Percentiles rank a stretch among this genome's conserved stretches.
Evolutionary conservation across 2,888 invertebrate species (phyloP).

Genomic region (Eristalis pertinax): DNA sequence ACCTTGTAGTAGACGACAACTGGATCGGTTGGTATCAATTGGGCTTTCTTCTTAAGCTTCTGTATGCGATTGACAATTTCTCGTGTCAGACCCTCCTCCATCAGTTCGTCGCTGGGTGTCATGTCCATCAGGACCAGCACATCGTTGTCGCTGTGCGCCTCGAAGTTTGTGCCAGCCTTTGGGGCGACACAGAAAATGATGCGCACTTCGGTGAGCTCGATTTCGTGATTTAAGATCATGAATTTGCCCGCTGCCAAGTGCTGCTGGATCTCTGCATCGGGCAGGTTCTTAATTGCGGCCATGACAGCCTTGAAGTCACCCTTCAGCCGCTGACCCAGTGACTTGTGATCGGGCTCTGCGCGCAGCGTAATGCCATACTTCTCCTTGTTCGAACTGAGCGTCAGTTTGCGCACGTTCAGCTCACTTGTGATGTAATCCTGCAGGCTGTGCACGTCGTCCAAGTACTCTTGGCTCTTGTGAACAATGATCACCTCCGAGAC

Average conservation of each 20-base stretch:
- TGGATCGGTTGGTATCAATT: conserved; percentile 94
- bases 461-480: conserved; percentile 89
- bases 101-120: conserved; percentile 93
- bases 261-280: conserved; percentile 89
- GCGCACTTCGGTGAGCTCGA: conserved; percentile 90
- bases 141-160: conserved; percentile 94
- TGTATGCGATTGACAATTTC: conserved; percentile 98
- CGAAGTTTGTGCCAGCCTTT: conserved; percentile 86
- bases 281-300: conserved; percentile 89
- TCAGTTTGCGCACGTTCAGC: conserved; percentile 93
- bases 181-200: conserved; percentile 84
- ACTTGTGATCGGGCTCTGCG: conserved; percentile 97
- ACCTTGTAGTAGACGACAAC: conserved; percentile 89
- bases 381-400: conserved; percentile 93
- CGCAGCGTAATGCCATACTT: conserved; percentile 94
- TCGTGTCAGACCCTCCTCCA: conserved; percentile 96
- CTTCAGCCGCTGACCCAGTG: conserved; percentile 91
- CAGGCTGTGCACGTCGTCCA: conserved; percentile 90
- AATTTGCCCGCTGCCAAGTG: conserved; percentile 88
- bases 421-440: conserved; percentile 95
- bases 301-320: conserved; percentile 94
- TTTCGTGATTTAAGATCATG: conserved; percentile 87
- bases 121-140: conserved; percentile 94
- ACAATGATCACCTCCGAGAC: conserved; percentile 97
- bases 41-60: conserved; percentile 96